Evolutionary conservation across 2,888 invertebrate species (phyloP), one percentile per base, ranked within the genome.

Genomic region (Calameuta idolon): DNA sequence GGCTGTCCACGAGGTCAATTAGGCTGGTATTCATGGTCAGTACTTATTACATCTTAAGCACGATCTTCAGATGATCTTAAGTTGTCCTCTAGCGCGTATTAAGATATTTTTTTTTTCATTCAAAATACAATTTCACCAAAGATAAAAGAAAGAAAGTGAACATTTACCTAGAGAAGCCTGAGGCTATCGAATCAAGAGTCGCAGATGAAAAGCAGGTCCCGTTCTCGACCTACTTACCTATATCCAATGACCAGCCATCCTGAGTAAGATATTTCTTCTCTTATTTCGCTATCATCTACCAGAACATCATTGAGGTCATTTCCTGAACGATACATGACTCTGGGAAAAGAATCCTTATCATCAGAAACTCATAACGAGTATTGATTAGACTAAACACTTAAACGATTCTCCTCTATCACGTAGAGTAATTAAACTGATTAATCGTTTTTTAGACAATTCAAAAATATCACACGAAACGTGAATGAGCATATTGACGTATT

Each of bases 161-260:
- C 23, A 55, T 55, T 5, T 23, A 55, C 55, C 55, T 55, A 55
- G 55, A 23, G 55, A 23, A 55, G 9, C 55, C 23, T 23, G 9
- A 55, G 55, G 55, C 55, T 55, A 23, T 55, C 5, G 23, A 55
- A 2, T 55, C 55, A 23, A 55, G 55, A 55, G 23, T 9, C 55
- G 23, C 55, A 85, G 87, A 88, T 87, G 89, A 90, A 87, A 90
- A 89, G 88, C 89, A 87, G 85, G 89, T 91, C 87, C 91, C 91
- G 91, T 91, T 91, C 90, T 84, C 55, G 89, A 86, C 91, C 91
- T 81, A 91, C 90, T 91, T 89, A 81, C 55, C 23, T 23, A 55
- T 23, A 23, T 55, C 55, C 55, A 55, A 55, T 55, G 23, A 23
- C 9, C 55, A 55, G 55, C 55, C 55, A 23, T 55, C 23, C 55